Evolutionary conservation across 2,797 vertebrate species (phyloP), one percentile per base, ranked within the genome.

Genomic region (Varecia variegata): DNA sequence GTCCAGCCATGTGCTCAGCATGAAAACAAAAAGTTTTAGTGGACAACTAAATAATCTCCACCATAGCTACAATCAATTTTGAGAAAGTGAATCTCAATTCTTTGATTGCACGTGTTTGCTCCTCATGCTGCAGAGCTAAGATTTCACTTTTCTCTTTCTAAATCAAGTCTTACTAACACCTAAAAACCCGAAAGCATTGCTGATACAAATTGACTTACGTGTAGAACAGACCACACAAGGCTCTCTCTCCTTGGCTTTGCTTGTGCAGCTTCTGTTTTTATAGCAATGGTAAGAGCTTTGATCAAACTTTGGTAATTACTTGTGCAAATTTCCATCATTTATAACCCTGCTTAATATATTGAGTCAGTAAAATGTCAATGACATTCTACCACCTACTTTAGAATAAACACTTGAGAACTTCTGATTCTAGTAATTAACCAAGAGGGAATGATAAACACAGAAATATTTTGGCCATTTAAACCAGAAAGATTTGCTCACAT

Each of bases 381-480:
- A 52, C 60, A 47, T 65, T 81, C 73, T 58, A 56, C 10, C 20
- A 38, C n/a, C 40, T 77, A 73, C 15, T 20, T 93, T 68, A 86
- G 7, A 88, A 68, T 82, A 58, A 84, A 90, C 43, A 58, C 12
- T 35, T 68, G 62, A 77, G n/a, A 88, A 68, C 5, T 35, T 87
- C 23, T 71, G 52, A 68, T 89, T 80, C 45, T 32, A 93, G n/a
- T 15, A 90, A 84, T 93, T 88, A 81, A 47, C 58, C 52, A 45
- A 73, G 35, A 82, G 23, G 21, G 32, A 68, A 93, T 35, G 83
- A 90, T n/a, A 79, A 71, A 77, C 20, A 73, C 4, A 11, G 7
- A 90, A 93, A 73, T 92, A 60, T 67, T 92, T 52, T 67, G 25
- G 23, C 82, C 70, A 40, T 30, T 88, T 93, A 54, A 90, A 45